These are phyloP conservation scores for Drosophila aff. DNA, from an alignment of 1,140 invertebrate genomes.

Conservation along the genomic window DNA sequence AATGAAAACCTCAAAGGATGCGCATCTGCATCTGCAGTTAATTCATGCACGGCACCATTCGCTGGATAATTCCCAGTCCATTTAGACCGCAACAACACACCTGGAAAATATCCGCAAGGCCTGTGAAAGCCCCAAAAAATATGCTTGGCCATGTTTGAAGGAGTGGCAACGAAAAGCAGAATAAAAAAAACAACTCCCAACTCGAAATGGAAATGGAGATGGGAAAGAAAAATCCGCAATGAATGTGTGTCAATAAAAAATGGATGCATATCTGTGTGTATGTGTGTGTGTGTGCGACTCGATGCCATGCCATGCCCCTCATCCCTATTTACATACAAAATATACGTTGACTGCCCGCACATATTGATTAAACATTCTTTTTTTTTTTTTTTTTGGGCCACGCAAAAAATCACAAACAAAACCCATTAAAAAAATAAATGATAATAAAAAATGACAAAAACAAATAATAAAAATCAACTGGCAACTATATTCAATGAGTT, in stretches of 20 bases:
- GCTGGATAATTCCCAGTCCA: conserved; percentile 29
- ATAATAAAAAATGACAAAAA: not conserved
- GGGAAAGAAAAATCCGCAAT: conserved; percentile 26
- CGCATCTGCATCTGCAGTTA: not conserved
- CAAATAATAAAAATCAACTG: conserved; percentile 36
- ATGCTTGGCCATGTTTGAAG: conserved; percentile 37
- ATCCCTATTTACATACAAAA: conserved; percentile 29
- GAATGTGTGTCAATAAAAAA: conserved; percentile 44
- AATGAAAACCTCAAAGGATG: not conserved
- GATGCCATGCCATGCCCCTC: conserved; percentile 10
- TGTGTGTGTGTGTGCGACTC: not conserved
- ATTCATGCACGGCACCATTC: not conserved
- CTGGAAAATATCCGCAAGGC: conserved; percentile 18
- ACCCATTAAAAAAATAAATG: conserved; percentile 7
- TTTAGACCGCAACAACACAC: conserved; percentile 27
- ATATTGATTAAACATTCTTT: conserved; percentile 80
- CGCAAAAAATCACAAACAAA: conserved; percentile 59
- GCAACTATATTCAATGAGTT: conserved; percentile 21
- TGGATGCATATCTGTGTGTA: not conserved
- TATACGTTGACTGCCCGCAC: conserved; percentile 59
- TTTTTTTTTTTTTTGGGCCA: conserved; percentile 34
- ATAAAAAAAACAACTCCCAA: not conserved
- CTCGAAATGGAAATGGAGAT: conserved; percentile 9
- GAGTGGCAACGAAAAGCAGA: not conserved
- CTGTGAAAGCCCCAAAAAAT: conserved; percentile 27